Conservation (phyloP, 2,888 invertebrate genomes). For the Drosophila diplacantha region DNA sequence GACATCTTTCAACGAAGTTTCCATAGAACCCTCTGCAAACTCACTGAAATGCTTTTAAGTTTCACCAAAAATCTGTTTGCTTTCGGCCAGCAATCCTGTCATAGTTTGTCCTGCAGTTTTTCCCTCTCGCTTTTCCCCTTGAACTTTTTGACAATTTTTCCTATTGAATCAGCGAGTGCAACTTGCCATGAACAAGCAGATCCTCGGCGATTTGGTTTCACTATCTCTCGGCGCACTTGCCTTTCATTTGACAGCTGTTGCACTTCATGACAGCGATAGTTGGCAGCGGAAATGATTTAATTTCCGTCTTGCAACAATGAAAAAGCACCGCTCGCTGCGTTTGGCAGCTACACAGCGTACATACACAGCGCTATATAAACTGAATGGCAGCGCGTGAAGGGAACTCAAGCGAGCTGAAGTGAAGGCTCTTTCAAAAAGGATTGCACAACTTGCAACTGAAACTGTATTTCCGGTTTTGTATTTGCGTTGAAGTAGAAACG, state of each 20-base stretch:
- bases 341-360: conserved; percentile 9
- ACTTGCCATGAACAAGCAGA: conserved; percentile 15
- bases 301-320: conserved; percentile 51
- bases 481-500: neutral
- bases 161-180: conserved; percentile 12
- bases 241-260: conserved; percentile 50
- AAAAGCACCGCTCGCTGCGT: conserved; percentile 29
- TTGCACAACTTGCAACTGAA: conserved; percentile 32
- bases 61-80: neutral
- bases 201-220: conserved; percentile 13
- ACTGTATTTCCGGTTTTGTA: conserved; percentile 8
- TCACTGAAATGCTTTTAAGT: neutral
- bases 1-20: neutral
- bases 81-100: conserved; percentile 10
- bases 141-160: conserved; percentile 1
- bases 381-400: conserved; percentile 23
- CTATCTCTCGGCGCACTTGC: conserved; percentile 6
- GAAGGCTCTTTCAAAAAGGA: conserved; percentile 28
- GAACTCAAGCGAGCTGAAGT: conserved; percentile 14
- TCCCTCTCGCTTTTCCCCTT: neutral
- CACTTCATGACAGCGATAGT: conserved; percentile 34
- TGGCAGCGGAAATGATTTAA: conserved; percentile 68
- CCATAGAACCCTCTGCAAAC: too few relatives aligned
- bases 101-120: neutral
- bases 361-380: conserved; percentile 2